phyloP scores from a whole-genome alignment of 2,113 vertebrate genomes.

The Anoura caudifer region DNA sequence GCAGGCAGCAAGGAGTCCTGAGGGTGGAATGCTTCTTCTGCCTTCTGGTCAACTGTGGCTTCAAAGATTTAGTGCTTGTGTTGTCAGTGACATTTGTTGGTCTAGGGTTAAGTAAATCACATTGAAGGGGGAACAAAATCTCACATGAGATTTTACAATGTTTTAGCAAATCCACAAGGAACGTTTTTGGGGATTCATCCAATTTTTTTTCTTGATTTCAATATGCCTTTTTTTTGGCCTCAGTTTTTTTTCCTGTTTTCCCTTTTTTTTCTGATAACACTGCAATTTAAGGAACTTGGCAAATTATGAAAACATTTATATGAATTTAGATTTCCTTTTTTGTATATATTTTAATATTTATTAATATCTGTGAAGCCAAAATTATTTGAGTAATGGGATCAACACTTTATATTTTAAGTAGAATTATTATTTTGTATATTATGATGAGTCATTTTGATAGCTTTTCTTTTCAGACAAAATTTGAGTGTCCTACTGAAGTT shows the following conservation, averaged over 20 bases:
- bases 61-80: not conserved
- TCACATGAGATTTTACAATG: constrained; percentile 48
- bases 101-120: constrained; percentile 11
- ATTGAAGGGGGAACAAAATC: not conserved
- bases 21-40: not conserved
- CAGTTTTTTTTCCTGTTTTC: constrained; percentile 31
- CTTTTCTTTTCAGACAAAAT: not conserved
- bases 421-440: not conserved
- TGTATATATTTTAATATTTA: constrained; percentile 1
- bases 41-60: not conserved
- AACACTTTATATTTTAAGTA: constrained; percentile 1
- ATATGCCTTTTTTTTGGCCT: not conserved
- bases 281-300: constrained; percentile 36
- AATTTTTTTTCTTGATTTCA: constrained; percentile 38
- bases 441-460: not conserved
- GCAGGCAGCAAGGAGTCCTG: not conserved
- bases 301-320: not conserved
- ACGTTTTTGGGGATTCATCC: constrained; percentile 27
- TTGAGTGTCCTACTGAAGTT: not conserved
- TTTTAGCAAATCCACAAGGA: constrained; percentile 56
- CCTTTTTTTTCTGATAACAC: constrained; percentile 29
- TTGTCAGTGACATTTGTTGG: not conserved
- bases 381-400: not conserved
- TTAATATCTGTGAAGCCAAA: constrained; percentile 15
- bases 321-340: constrained; percentile 44